Evolutionary conservation across 2,113 vertebrate species (phyloP).

Genomic region (Orcinus orca): DNA sequence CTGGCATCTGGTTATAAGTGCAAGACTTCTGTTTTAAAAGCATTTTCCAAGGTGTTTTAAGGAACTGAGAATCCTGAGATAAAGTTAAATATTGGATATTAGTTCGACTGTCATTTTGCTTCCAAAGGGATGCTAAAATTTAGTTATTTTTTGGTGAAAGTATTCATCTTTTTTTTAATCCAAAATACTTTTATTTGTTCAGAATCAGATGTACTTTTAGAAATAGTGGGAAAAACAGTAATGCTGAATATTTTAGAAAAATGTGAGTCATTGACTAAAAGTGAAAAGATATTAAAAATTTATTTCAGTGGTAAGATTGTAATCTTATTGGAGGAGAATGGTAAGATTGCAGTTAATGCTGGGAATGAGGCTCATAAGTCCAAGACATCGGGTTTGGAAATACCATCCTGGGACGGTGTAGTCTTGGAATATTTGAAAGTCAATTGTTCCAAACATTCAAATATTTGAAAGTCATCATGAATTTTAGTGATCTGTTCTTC

Average conservation of each 20-base stretch:
- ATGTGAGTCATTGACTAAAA: not conserved
- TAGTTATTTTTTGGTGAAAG: not conserved
- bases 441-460: not conserved
- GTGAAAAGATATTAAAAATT: not conserved
- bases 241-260: not conserved
- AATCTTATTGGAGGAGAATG: not conserved
- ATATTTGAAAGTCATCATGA: not conserved
- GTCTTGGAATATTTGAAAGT: not conserved
- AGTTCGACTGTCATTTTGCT: not conserved
- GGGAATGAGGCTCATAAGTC: rapidly evolving
- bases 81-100: not conserved
- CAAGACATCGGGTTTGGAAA: not conserved
- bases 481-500: not conserved
- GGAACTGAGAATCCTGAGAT: not conserved
- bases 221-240: not conserved
- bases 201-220: not conserved
- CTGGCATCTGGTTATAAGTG: not conserved
- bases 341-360: not conserved
- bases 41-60: not conserved
- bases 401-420: not conserved
- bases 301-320: not conserved
- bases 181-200: not conserved
- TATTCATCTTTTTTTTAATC: not conserved
- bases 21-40: not conserved
- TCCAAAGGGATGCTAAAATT: not conserved